These are phyloP conservation scores for Serilophus lunatus DNA, from an alignment of 2,113 vertebrate genomes.

Conservation along the genomic window DNA sequence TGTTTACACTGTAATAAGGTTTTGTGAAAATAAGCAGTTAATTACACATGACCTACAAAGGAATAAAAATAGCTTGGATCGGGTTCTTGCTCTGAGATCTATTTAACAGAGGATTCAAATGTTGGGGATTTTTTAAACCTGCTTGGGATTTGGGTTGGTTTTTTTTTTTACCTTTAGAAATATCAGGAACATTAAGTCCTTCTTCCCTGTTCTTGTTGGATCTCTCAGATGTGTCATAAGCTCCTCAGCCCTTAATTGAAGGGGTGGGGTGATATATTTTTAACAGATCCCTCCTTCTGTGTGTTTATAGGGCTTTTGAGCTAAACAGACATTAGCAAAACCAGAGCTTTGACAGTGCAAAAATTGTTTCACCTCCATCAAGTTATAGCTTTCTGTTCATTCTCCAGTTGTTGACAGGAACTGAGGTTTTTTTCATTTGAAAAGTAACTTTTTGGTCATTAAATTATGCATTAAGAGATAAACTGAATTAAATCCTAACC, in stretches of 20 bases:
- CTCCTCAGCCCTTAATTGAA: conserved; percentile 61
- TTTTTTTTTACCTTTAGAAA: conserved; percentile 1
- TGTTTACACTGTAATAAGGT: conserved; percentile 49
- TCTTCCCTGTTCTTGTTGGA: conserved; percentile 49
- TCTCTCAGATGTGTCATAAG: conserved; percentile 60
- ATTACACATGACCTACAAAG: conserved; percentile 52
- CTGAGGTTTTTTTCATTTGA: neutral
- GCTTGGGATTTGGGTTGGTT: neutral
- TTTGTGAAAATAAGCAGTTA: conserved; percentile 55
- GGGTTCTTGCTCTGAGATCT: conserved; percentile 1
- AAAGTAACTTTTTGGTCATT: conserved; percentile 6
- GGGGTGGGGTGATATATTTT: conserved; percentile 63
- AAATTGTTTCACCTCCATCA: neutral
- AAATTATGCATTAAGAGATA: neutral
- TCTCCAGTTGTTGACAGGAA: neutral
- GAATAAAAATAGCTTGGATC: conserved; percentile 3
- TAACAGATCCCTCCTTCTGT: conserved; percentile 58
- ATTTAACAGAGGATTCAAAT: conserved; percentile 8
- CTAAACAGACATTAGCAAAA: conserved; percentile 44
- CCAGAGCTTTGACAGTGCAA: neutral
- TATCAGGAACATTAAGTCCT: conserved; percentile 45
- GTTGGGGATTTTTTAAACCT: neutral
- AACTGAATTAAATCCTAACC: neutral
- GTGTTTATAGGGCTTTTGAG: conserved; percentile 60
- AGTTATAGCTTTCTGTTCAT: neutral